Evolutionary conservation across 2,888 invertebrate species (phyloP).

Genomic region (Clitarchus hookeri): DNA sequence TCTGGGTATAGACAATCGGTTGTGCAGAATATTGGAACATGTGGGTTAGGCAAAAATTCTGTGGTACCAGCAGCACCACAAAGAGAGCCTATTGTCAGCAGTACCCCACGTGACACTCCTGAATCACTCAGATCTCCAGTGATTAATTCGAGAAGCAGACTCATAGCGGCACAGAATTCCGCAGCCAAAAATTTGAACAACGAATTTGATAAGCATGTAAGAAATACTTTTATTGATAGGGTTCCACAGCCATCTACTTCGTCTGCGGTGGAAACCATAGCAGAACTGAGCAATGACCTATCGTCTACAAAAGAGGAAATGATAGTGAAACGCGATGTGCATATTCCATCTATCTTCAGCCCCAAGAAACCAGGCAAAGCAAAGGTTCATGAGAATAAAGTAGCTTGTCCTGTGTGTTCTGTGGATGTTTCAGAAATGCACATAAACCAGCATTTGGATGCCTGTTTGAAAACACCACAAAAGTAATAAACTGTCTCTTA

Average conservation of each 20-base stretch:
- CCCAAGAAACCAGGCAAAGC: background rate
- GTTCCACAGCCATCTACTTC: slow-evolving; percentile 16
- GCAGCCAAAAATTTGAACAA: background rate
- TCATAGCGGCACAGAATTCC: background rate
- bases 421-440: slow-evolving; percentile 53
- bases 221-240: background rate
- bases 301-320: background rate
- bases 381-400: slow-evolving; percentile 40
- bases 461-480: slow-evolving; percentile 54
- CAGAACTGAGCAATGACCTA: background rate
- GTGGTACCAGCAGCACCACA: background rate
- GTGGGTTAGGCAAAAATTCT: background rate
- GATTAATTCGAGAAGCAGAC: background rate
- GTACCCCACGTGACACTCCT: background rate
- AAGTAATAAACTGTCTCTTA: background rate
- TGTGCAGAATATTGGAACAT: background rate
- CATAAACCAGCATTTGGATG: slow-evolving; percentile 59
- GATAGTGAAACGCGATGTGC: background rate
- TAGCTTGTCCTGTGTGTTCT: slow-evolving; percentile 58
- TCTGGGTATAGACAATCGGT: background rate
- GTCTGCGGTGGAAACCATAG: background rate
- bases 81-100: background rate
- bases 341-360: slow-evolving; percentile 24
- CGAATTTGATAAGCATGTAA: background rate
- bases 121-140: background rate